Base-by-base conservation (phyloP, 2,888 invertebrate genomes). In the Cataglyphis livida region DNA sequence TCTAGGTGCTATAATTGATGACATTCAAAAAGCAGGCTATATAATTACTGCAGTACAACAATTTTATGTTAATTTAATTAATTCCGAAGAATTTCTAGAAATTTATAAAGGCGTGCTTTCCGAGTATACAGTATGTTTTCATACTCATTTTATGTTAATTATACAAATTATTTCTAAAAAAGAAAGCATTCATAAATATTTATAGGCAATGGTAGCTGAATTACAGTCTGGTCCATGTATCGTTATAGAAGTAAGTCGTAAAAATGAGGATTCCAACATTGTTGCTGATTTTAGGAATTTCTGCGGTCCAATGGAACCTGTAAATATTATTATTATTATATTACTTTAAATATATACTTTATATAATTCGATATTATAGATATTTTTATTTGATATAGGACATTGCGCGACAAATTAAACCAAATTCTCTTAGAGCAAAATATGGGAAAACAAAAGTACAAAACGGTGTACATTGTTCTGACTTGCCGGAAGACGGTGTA, bases 391-490 rank as follows among this genome's bases (percentile, higher is more conserved):
- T 54, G 18, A 5, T 66, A n/a, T 93, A 98, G 98, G 98, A 98
- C 93, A 97, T 98, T 83, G 98, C 98, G 0, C 96, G 97, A 90
- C 96, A 98, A 88, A 95, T 99, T 75, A 96, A 98, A 21, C 98
- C 99, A 0, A 95, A 97, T 88, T 98, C 98, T 0, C 94, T 99
- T 61, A 95, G 99, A 90, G 98, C 98, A 0, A 96, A 96, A 91
- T 98, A 97, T 95, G 99, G 99, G 0, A 96, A 96, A 61, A 97
- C 96, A 61, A 98, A 97, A 95, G 96, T 98, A 32, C 96, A 97
- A 92, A 99, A 99, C 95, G 98, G 98, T 5, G 95, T 99, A 9
- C 99, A 99, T 94, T 99, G 99, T 93, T 99, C 99, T 32, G 99
- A 99, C 95, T 95, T 99, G 81, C 96, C 97, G 0, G 98, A 98